Base-by-base conservation (phyloP, 2,113 vertebrate genomes). In the Engraulis encrasicolus region DNA sequence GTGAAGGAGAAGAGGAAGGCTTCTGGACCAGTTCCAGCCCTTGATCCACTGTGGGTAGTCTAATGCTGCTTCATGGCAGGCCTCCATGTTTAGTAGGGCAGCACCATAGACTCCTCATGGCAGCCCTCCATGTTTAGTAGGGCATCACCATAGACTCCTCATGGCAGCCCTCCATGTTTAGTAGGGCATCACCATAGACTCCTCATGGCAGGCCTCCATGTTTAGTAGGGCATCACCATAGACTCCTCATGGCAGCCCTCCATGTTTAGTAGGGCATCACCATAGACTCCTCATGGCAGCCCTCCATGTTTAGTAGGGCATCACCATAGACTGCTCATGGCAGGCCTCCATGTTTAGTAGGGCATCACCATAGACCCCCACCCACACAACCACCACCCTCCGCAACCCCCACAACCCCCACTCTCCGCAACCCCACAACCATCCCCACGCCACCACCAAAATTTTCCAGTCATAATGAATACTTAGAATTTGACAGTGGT, bases 21-120 rank as follows among this genome's bases (percentile, higher is more conserved):
- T 12, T 34, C 83, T 93, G 91, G 89, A 91, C 79, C 80, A 85
- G 78, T 86, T 84, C 92, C 91, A 94, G 92, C 91, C 90, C 89
- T 90, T 92, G 89, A 92, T 19, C 66, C 2, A 7, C 79, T 83
- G 18, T 85, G 81, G 20, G 40, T 38, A 84, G 58, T n/a, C n/a
- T n/a, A n/a, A n/a, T 34, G 58, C 66, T 37, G 71, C 6, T 38
- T 6, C 80, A 66, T 45, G 40, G 40, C 40, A 45, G 40, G 4
- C 40, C 27, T 34, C 66, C 66, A 74, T 74, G 9, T 74, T 34
- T 34, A 34, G 12, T 74, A 17, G 31, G 27, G 66, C 11, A 34
- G 34, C 15, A 31, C 14, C 12, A 74, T 12, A 17, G 31, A 74
- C 7, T 34, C 31, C 27, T 45, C 9, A n/a, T 66, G n/a, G 61